Evolutionary conservation across 2,888 invertebrate genomes (phyloP).

Genomic region (Synergus itoensis): DNA sequence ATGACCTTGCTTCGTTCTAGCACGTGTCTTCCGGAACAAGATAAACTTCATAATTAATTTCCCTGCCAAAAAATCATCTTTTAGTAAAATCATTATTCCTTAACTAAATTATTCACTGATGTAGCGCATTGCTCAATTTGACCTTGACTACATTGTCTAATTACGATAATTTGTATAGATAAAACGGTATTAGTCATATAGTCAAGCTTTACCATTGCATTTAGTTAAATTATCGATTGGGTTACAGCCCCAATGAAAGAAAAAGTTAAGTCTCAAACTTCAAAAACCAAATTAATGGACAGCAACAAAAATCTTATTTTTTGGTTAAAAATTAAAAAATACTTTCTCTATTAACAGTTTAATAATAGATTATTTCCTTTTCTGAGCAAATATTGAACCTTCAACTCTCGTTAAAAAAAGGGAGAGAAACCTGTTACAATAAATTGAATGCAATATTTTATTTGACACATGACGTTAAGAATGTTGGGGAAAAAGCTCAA

Average conservation of each 20-base stretch:
- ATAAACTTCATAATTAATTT: not conserved
- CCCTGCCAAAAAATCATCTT: not conserved
- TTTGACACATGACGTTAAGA: not conserved
- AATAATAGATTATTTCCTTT: not conserved
- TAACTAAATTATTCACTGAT: slow-evolving; percentile 30
- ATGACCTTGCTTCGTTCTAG: not conserved
- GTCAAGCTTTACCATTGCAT: not conserved
- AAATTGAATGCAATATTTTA: not conserved
- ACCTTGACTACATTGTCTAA: slow-evolving; percentile 16
- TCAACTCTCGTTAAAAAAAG: not conserved
- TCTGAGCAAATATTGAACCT: not conserved
- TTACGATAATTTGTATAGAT: slow-evolving; percentile 6
- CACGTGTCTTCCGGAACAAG: not conserved
- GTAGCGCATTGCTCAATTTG: slow-evolving; percentile 25
- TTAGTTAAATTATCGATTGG: not conserved
- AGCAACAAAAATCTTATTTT: not conserved
- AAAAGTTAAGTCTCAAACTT: not conserved
- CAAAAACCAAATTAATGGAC: not conserved
- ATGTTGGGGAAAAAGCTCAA: not conserved
- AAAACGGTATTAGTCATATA: not conserved
- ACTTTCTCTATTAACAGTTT: not conserved
- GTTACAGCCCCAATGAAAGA: not conserved
- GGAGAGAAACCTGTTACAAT: not conserved
- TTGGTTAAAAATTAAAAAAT: not conserved
- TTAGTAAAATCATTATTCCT: not conserved